Evolutionary conservation across 2,113 vertebrate genomes (phyloP).

Genomic region (Cheilinus undulatus): DNA sequence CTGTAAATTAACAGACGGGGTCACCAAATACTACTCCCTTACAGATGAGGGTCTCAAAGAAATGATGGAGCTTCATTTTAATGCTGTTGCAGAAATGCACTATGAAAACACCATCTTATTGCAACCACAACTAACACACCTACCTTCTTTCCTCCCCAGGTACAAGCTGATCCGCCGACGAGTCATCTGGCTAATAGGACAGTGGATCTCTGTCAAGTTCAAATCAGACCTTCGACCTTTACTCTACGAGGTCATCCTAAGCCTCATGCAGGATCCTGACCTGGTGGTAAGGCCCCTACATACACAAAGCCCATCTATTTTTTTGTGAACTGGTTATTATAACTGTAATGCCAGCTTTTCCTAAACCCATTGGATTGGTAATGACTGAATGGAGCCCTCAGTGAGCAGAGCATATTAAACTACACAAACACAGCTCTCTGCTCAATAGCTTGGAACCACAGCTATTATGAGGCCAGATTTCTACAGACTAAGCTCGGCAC

Average conservation of each 20-base stretch:
- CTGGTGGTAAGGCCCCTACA: conserved; percentile 90
- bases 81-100: too few relatives aligned
- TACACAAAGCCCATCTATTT: too few relatives aligned
- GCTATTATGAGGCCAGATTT: conserved; percentile 26
- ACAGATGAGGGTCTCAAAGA: background rate
- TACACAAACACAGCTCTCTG: conserved; percentile 33
- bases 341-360: background rate
- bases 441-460: conserved; percentile 20
- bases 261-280: conserved; percentile 95
- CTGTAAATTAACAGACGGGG: too few relatives aligned
- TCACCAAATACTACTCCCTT: too few relatives aligned
- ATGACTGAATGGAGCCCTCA: conserved; percentile 29
- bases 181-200: conserved; percentile 98
- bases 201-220: conserved; percentile 99
- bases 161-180: conserved; percentile 95
- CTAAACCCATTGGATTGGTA: conserved; percentile 17
- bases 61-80: too few relatives aligned
- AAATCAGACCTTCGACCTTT: conserved; percentile 94
- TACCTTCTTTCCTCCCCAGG: conserved; percentile 69
- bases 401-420: conserved; percentile 35
- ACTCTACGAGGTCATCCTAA: conserved; percentile 93
- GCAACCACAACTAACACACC: background rate
- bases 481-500: conserved; percentile 18
- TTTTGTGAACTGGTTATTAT: background rate
- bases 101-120: too few relatives aligned